Percentiles rank a stretch among this genome's conserved stretches.
These are phyloP conservation scores for Stomatorhinus ivindoensis DNA, from an alignment of 2,113 vertebrate genomes.

Conservation along the genomic window DNA sequence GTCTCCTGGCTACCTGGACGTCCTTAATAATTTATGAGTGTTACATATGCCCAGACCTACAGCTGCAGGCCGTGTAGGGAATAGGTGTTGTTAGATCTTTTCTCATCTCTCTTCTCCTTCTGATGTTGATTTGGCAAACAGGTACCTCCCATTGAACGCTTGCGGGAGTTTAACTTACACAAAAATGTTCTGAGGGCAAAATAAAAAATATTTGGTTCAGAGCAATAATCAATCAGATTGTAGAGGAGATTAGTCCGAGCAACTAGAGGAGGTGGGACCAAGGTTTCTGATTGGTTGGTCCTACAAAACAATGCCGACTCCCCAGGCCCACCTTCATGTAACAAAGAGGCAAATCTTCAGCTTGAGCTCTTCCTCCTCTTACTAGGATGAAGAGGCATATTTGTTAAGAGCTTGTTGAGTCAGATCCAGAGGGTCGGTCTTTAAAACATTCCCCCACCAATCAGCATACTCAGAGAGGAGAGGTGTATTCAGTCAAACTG, in stretches of 20 bases:
- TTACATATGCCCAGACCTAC: neutral
- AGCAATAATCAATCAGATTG: neutral
- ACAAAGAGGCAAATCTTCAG: neutral
- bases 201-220: no score
- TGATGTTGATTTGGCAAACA: neutral
- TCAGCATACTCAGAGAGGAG: neutral
- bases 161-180: neutral
- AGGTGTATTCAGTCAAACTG: neutral
- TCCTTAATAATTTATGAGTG: constrained; percentile 4
- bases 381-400: neutral
- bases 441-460: neutral
- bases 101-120: neutral
- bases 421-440: neutral
- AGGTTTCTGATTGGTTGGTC: neutral
- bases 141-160: neutral
- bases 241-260: neutral
- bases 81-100: neutral
- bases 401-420: neutral
- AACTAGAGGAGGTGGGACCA: neutral
- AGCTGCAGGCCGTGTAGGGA: neutral
- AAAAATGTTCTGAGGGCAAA: neutral
- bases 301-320: no score
- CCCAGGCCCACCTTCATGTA: neutral
- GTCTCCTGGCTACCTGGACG: neutral
- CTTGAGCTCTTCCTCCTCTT: neutral